phyloP scores from a whole-genome alignment of 1,140 invertebrate genomes.

The Agrypnia vestita region DNA sequence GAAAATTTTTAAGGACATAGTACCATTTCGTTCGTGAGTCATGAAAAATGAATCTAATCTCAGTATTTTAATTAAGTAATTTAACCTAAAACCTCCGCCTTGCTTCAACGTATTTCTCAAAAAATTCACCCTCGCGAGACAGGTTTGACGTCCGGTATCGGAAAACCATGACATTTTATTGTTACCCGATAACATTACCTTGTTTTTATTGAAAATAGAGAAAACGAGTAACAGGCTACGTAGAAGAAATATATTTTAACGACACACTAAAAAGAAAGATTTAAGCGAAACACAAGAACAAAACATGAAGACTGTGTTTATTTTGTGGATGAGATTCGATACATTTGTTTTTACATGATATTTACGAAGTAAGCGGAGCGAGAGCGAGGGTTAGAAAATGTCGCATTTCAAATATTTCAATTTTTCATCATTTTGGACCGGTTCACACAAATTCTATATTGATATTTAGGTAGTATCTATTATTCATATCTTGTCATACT shows the following conservation, averaged over 20 bases:
- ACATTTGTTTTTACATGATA: not conserved
- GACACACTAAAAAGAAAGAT: conserved; percentile 4
- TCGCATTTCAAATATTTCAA: too few relatives aligned
- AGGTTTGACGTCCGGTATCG: conserved; percentile 26
- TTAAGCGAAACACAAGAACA: not conserved
- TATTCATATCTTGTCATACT: too few relatives aligned
- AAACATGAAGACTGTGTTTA: conserved; percentile 1
- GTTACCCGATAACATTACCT: conserved; percentile 19
- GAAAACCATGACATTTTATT: conserved; percentile 17
- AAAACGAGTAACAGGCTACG: not conserved
- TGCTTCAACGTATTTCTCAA: conserved; percentile 26
- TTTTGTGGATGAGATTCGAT: not conserved
- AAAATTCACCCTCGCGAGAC: not conserved
- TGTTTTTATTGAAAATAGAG: conserved; percentile 14
- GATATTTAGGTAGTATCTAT: too few relatives aligned
- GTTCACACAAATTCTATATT: too few relatives aligned
- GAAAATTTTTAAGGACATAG: too few relatives aligned
- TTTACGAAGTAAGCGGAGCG: too few relatives aligned
- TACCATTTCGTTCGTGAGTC: too few relatives aligned
- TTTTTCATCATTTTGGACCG: too few relatives aligned
- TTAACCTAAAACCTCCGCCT: too few relatives aligned
- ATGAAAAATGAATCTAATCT: too few relatives aligned
- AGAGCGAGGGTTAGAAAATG: too few relatives aligned
- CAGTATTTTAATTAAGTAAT: too few relatives aligned
- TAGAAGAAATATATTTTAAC: conserved; percentile 12